Evolutionary conservation across 2,797 vertebrate genomes (phyloP).

Genomic region (Galagoides demidoff): DNA sequence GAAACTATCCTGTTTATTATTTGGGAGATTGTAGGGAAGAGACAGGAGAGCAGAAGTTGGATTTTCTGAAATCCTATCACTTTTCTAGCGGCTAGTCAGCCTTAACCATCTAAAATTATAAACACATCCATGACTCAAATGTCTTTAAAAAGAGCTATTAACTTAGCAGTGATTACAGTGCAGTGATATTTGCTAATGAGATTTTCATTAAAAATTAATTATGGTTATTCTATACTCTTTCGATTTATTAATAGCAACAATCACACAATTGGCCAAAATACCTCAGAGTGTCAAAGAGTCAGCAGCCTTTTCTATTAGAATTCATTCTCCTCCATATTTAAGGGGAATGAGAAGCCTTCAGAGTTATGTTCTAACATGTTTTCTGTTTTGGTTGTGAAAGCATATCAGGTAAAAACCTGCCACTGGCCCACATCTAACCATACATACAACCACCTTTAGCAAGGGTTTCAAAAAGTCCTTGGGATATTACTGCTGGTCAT

Average conservation of each 20-base stretch:
- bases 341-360: conserved; percentile 23
- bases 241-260: conserved; percentile 54
- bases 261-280: conserved; percentile 55
- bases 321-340: conserved; percentile 32
- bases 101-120: conserved; percentile 36
- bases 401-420: conserved; percentile 18
- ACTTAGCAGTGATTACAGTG: background rate
- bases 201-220: conserved; percentile 65
- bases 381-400: conserved; percentile 32
- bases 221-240: background rate
- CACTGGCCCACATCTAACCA: background rate
- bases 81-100: background rate
- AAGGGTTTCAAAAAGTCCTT: conserved; percentile 21
- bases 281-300: conserved; percentile 40
- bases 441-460: background rate
- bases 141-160: conserved; percentile 30
- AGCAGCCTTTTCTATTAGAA: background rate
- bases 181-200: background rate
- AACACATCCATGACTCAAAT: background rate
- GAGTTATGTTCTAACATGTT: background rate
- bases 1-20: background rate
- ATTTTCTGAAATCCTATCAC: background rate
- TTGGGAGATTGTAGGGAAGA: conserved; percentile 6
- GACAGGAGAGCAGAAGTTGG: background rate
- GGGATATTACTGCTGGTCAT: conserved; percentile 1